A percentile compares a stretch with the other conserved stretches of the same genome.
Conservation (phyloP, 2,888 invertebrate species). For the Hecatera dysodea region DNA sequence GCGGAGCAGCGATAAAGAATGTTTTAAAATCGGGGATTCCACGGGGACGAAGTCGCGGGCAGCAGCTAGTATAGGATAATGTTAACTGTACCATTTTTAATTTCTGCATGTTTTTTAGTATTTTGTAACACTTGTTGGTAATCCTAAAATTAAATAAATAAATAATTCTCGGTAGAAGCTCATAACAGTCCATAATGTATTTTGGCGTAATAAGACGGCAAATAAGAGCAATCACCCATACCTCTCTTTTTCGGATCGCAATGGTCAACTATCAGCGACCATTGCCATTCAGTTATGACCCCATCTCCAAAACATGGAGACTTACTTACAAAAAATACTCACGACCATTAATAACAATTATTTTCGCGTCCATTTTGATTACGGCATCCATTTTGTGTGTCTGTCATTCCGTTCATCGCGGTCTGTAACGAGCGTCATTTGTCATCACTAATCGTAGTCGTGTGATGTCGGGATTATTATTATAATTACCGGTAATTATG, state of each 20-base stretch:
- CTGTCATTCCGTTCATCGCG: conserved; percentile 22
- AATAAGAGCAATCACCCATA: too few relatives aligned
- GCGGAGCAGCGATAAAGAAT: too few relatives aligned
- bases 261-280: not conserved
- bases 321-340: conserved; percentile 4
- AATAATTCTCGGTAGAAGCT: too few relatives aligned
- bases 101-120: too few relatives aligned
- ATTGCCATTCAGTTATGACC: not conserved
- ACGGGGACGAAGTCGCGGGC: too few relatives aligned
- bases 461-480: conserved; percentile 39
- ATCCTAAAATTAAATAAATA: too few relatives aligned
- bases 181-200: too few relatives aligned
- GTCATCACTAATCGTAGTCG: conserved; percentile 55
- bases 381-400: conserved; percentile 42
- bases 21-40: too few relatives aligned
- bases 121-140: too few relatives aligned
- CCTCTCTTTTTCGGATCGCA: not conserved
- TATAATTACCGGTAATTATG: conserved; percentile 51
- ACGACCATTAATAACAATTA: conserved; percentile 18
- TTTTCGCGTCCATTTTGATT: conserved; percentile 50
- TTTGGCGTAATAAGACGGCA: too few relatives aligned
- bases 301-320: conserved; percentile 8
- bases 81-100: too few relatives aligned
- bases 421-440: conserved; percentile 44
- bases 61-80: too few relatives aligned